A percentile compares a stretch with the other conserved stretches of the same genome.
Evolutionary conservation across 1,140 invertebrate genomes (phyloP).

Genomic region (Paramacrobiotus metropolitanus): DNA sequence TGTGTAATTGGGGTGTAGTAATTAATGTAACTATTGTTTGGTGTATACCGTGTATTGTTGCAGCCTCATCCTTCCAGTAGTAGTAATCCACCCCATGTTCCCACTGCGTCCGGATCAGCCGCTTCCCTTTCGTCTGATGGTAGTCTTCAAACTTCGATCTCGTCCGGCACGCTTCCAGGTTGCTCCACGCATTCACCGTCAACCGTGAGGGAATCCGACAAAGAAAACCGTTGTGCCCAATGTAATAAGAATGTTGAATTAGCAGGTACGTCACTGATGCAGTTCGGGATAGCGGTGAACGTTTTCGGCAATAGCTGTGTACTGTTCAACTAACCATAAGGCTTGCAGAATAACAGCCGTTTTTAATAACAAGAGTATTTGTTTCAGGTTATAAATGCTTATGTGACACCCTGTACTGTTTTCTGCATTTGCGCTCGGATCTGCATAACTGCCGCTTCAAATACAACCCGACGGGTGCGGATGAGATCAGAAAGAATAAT

Average conservation of each 20-base stretch:
- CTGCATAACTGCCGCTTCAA: constrained; percentile 96
- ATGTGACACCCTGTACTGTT: constrained; percentile 91
- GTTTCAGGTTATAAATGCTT: constrained; percentile 86
- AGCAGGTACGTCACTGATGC: constrained; percentile 28
- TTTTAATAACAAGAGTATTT: too few species aligned
- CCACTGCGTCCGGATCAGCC: too few species aligned
- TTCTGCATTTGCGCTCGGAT: constrained; percentile 94
- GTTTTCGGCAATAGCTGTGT: too few species aligned
- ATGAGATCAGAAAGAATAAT: constrained; percentile 97
- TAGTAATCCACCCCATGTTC: not conserved
- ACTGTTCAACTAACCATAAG: too few species aligned
- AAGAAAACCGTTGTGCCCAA: constrained; percentile 26
- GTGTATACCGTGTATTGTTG: too few species aligned
- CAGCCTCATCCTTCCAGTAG: not conserved
- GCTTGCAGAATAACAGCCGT: too few species aligned
- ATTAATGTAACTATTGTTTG: too few species aligned
- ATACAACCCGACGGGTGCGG: constrained; percentile 90
- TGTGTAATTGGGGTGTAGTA: too few species aligned
- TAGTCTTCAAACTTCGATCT: not conserved
- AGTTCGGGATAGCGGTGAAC: too few species aligned
- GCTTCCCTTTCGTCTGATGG: not conserved
- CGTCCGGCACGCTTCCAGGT: not conserved
- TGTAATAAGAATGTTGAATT: constrained; percentile 31
- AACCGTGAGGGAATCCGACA: constrained; percentile 8
- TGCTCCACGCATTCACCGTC: not conserved